A percentile compares a stretch with the other conserved stretches of the same genome.
These are phyloP conservation scores for Anticlea derivata DNA, from an alignment of 2,888 invertebrate species.

Conservation along the genomic window DNA sequence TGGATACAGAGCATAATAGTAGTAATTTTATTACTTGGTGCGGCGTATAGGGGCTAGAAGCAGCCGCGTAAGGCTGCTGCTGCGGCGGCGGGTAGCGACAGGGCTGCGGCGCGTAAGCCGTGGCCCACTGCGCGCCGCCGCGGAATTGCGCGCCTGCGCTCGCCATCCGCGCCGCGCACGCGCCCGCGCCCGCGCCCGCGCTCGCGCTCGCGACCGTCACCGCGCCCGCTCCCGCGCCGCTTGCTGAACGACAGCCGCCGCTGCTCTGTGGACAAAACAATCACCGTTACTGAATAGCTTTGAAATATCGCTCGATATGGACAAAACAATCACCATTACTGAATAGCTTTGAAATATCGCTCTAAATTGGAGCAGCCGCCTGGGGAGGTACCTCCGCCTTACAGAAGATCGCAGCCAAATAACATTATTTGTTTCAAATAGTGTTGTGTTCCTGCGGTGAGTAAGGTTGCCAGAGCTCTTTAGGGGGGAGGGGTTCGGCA, in stretches of 20 bases:
- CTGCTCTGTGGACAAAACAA: slow-evolving; percentile 60
- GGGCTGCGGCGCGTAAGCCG: slow-evolving; percentile 79
- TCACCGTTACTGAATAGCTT: not conserved
- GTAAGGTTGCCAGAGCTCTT: no score
- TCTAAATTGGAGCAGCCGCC: no score
- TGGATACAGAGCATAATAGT: no score
- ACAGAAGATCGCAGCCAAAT: no score
- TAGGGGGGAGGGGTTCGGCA: no score
- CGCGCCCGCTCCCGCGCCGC: slow-evolving; percentile 73
- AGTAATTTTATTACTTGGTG: slow-evolving; percentile 62
- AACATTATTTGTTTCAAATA: no score
- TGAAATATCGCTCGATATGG: no score
- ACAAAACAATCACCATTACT: no score
- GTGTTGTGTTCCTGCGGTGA: no score
- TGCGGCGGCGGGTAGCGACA: slow-evolving; percentile 82
- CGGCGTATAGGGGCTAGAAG: slow-evolving; percentile 73
- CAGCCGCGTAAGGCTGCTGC: slow-evolving; percentile 73
- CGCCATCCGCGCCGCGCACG: slow-evolving; percentile 83
- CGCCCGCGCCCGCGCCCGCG: slow-evolving; percentile 78
- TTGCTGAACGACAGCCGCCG: slow-evolving; percentile 76
- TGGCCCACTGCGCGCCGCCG: slow-evolving; percentile 81
- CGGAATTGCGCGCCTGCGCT: slow-evolving; percentile 80
- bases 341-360: no score
- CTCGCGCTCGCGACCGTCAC: slow-evolving; percentile 79
- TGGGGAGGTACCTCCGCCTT: no score